Evolutionary conservation across 2,797 vertebrate species (phyloP), one percentile per base, ranked within the genome.

Genomic region (Peromyscus attwateri): DNA sequence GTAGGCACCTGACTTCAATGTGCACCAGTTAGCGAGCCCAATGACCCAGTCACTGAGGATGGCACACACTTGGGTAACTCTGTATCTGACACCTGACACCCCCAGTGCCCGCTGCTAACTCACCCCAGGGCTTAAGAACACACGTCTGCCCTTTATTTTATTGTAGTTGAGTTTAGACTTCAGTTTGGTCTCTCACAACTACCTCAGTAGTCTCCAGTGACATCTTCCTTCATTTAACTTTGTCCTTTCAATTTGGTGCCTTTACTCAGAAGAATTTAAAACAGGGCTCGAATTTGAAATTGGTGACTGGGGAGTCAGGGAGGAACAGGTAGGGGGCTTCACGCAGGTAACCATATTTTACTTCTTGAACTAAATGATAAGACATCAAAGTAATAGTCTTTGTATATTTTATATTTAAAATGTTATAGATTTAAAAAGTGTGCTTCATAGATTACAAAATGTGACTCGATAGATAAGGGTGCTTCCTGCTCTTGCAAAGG

Each of bases 291-390:
- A 40, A 73, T 40, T 73, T 73, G 37, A 40, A 73, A n/a, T 6
- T 25, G 6, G 7, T 87, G 5, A n/a, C 8, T 9, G 7, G 16
- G 31, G 37, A 21, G 21, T 60, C n/a, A n/a, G 1, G 4, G 46
- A 95, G 3, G 43, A 80, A 57, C 27, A 76, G 21, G 13, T 4
- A 27, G 10, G 11, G 10, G 8, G 1, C 64, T 82, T 92, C 89
- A 64, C 6, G 11, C 11, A 29, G 34, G 25, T 49, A n/a, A 34
- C 17, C 0, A 1, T 46, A 62, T 31, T 88, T 85, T 49, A 31
- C 7, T 93, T 95, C 80, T 80, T 84, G 40, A 97, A 37, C n/a
- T 19, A 16, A 92, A 23, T 87, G 27, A 14, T 55, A 85, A 81
- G 91, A 77, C 27, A 87, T 12, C 37, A 40, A 4, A 29, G 9